These are phyloP conservation scores for Leucoptera coffeella DNA, from an alignment of 2,888 invertebrate species.

Conservation along the genomic window DNA sequence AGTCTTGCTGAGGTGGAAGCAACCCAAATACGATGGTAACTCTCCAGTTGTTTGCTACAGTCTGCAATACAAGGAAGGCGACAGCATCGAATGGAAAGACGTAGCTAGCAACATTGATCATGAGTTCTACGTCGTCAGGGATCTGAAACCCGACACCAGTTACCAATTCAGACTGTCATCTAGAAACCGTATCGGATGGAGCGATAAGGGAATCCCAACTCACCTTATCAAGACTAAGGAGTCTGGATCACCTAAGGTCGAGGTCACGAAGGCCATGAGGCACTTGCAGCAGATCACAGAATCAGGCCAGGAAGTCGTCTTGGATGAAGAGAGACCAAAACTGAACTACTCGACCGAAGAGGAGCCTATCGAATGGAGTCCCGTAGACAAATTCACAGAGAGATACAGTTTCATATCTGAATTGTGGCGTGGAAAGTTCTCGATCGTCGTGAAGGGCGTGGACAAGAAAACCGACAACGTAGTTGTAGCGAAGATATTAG, in stretches of 20 bases:
- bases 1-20: constrained; percentile 86
- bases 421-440: constrained; percentile 79
- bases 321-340: constrained; percentile 59
- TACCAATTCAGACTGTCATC: constrained; percentile 89
- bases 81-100: constrained; percentile 78
- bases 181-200: constrained; percentile 89
- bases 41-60: constrained; percentile 85
- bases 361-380: constrained; percentile 67
- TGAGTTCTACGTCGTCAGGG: constrained; percentile 81
- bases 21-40: constrained; percentile 88
- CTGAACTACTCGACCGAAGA: constrained; percentile 72
- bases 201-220: constrained; percentile 82
- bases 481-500: constrained; percentile 79
- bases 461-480: constrained; percentile 69
- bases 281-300: constrained; percentile 83
- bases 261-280: constrained; percentile 75
- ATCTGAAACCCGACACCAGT: constrained; percentile 69
- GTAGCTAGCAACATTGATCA: constrained; percentile 86
- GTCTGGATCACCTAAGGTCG: constrained; percentile 64
- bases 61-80: constrained; percentile 73
- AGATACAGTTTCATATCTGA: constrained; percentile 84
- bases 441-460: constrained; percentile 72
- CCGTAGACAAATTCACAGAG: constrained; percentile 61
- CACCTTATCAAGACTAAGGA: constrained; percentile 65
- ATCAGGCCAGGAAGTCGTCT: constrained; percentile 62